Evolutionary conservation across 1,140 invertebrate species (phyloP).

Genomic region (Notospermus geniculatus): DNA sequence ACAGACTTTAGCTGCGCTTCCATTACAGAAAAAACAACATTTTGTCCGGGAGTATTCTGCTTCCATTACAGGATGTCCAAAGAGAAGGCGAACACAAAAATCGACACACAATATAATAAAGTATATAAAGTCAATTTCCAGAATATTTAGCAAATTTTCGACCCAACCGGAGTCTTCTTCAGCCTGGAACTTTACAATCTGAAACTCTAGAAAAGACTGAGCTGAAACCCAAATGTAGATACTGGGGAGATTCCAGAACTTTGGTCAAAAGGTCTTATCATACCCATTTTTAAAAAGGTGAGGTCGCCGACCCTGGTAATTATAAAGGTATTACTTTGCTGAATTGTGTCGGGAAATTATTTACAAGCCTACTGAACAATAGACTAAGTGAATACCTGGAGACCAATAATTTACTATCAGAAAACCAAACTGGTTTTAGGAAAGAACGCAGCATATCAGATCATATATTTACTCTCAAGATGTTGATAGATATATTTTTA

Average conservation of each 20-base stretch:
- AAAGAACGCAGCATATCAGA: constrained; percentile 17
- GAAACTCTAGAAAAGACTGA: too few species aligned
- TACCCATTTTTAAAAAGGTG: constrained; percentile 19
- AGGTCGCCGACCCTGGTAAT: constrained; percentile 17
- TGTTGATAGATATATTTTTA: constrained; percentile 16
- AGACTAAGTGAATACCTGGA: constrained; percentile 14
- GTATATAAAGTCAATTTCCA: too few species aligned
- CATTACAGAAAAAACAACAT: too few species aligned
- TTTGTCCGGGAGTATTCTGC: too few species aligned
- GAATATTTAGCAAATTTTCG: too few species aligned
- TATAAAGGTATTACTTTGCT: constrained; percentile 25
- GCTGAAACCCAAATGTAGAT: too few species aligned
- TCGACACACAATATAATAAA: too few species aligned
- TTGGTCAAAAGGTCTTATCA: constrained; percentile 23
- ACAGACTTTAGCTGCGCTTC: too few species aligned
- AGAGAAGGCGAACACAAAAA: too few species aligned
- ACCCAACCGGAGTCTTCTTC: too few species aligned
- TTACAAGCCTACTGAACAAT: constrained; percentile 22
- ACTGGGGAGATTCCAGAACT: constrained; percentile 13
- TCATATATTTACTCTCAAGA: constrained; percentile 22
- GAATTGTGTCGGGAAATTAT: constrained; percentile 19
- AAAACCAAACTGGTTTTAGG: constrained; percentile 22
- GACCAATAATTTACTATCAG: constrained; percentile 10
- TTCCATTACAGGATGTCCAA: too few species aligned
- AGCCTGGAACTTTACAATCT: too few species aligned